Evolutionary conservation across 2,888 invertebrate species (phyloP).

Genomic region (Cephus pulcher): DNA sequence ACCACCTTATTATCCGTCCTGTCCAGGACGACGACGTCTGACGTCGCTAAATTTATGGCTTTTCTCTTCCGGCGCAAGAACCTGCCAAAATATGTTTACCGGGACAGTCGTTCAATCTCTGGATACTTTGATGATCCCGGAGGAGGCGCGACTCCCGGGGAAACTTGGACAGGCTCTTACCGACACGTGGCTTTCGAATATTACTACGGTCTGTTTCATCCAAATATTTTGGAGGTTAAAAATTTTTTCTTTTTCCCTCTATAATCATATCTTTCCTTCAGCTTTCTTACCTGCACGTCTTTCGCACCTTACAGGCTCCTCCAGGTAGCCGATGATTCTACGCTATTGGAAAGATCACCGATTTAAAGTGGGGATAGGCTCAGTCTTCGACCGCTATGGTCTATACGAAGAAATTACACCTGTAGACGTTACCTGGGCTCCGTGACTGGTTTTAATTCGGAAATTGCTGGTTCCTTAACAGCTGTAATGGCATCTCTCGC

Average conservation of each 20-base stretch:
- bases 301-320: constrained; percentile 43
- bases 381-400: neutral
- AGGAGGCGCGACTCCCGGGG: neutral
- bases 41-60: neutral
- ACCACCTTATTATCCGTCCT: neutral
- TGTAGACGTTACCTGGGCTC: constrained; percentile 30
- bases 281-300: constrained; percentile 38
- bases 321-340: constrained; percentile 59
- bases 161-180: neutral
- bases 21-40: neutral
- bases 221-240: neutral
- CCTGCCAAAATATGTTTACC: neutral
- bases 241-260: constrained; percentile 27
- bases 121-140: neutral
- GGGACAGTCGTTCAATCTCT: neutral
- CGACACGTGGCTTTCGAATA: neutral
- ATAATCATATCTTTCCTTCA: constrained; percentile 53
- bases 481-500: constrained; percentile 42
- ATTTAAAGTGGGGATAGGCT: neutral
- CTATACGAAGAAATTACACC: constrained; percentile 19
- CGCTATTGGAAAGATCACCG: constrained; percentile 28
- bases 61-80: neutral
- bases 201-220: neutral
- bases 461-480: constrained; percentile 56
- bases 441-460: constrained; percentile 56